Evolutionary conservation across 2,888 invertebrate genomes (phyloP), one percentile per base, ranked within the genome.

Genomic region (Odontocolon sp.): DNA sequence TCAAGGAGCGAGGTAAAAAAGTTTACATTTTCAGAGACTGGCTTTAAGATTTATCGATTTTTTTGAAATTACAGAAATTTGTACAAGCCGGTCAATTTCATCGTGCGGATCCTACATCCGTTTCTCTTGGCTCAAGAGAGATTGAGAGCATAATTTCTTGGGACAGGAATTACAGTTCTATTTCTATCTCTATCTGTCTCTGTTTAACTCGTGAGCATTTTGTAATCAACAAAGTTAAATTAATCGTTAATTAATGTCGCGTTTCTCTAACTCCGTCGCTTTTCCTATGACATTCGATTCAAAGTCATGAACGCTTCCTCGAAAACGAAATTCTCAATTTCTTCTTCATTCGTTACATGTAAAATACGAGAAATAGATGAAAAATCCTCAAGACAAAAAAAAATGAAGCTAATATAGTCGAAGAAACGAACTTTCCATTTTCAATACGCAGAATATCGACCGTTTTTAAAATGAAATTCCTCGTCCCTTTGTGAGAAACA

Each of bases 231-330:
- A 18, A 21, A 67, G 28, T 52, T 54, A 42, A 67, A 67, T 67
- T 42, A 56, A 67, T 54, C 18, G 26, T 67, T 56, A 56, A 67
- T 67, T 56, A 42, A 54, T 14, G 40, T 52, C n/a, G 31, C 38
- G n/a, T 38, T 6, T 3, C 52, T 23, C 14, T 40, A 3, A 14
- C n/a, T 36, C 9, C 18, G 18, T 31, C 36, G 3, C 31, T 16
- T 31, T 38, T 11, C 14, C 3, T 36, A 8, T 36, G n/a, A 3
- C 5, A 8, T n/a, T 36, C 6, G 36, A n/a, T 8, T 36, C 36
- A n/a, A 3, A 4, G 1, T 8, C 11, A 38, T 14, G 38, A 2
- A 5, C 16, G 26, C 8, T 28, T 54, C 28, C 1, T 54, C 31
- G 3, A n/a, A n/a, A n/a, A n/a, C 54, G 56, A 56, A 56, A 23